Percentiles rank a stretch among this genome's conserved stretches.
These are phyloP conservation scores for Emydura subglobosa DNA, from an alignment of 2,113 vertebrate species.

Conservation along the genomic window DNA sequence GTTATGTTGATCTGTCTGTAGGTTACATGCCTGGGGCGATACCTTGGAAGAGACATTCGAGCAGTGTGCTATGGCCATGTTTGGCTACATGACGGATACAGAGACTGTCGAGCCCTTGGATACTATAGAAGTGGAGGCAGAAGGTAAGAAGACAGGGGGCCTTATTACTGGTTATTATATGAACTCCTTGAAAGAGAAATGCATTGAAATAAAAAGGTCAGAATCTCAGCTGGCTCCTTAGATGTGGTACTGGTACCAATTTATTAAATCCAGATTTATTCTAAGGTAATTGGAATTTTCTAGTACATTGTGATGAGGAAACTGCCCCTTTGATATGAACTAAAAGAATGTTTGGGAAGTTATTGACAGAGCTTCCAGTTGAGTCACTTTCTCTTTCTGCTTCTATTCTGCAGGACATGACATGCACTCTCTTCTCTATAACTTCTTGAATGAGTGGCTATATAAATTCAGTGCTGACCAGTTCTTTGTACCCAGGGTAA, in stretches of 20 bases:
- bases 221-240: background rate
- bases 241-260: background rate
- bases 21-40: constrained; percentile 95
- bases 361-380: background rate
- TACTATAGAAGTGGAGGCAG: constrained; percentile 88
- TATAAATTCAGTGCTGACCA: constrained; percentile 94
- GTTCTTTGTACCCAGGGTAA: constrained; percentile 95
- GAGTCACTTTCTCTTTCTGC: constrained; percentile 6
- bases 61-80: constrained; percentile 97
- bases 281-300: background rate
- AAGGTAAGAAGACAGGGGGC: constrained; percentile 77
- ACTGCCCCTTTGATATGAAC: background rate
- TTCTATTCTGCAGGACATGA: constrained; percentile 85
- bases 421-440: constrained; percentile 93
- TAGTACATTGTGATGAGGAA: background rate
- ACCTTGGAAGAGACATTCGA: constrained; percentile 96
- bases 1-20: constrained; percentile 36
- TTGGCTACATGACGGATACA: constrained; percentile 97
- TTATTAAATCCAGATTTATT: background rate
- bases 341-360: background rate
- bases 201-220: background rate
- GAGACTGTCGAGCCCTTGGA: constrained; percentile 92
- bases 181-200: background rate
- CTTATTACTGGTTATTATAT: fast-evolving
- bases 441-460: constrained; percentile 96